Evolutionary conservation across 2,113 vertebrate species (phyloP).

Genomic region (Elaphurus davidianus): DNA sequence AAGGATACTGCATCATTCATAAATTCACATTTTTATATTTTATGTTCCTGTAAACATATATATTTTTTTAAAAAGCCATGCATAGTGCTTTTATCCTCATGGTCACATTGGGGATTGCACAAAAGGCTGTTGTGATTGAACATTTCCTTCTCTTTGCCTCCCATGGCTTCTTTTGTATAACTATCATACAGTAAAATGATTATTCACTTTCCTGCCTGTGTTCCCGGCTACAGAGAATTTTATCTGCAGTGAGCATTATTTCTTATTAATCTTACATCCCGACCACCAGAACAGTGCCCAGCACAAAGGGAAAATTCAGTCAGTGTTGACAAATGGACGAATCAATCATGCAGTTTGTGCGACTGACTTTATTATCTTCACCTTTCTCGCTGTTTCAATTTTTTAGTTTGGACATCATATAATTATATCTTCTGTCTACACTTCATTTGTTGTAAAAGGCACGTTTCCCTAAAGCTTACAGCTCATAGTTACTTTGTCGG

Average conservation of each 20-base stretch:
- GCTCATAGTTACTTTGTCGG: not conserved
- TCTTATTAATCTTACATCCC: not conserved
- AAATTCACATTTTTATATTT: not conserved
- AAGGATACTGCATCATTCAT: not conserved
- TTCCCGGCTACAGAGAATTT: not conserved
- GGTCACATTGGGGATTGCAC: not conserved
- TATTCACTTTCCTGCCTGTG: not conserved
- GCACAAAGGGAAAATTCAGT: not conserved
- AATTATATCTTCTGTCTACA: not conserved
- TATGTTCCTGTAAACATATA: not conserved
- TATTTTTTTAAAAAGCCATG: too few species aligned
- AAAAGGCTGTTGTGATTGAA: not conserved
- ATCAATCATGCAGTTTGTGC: not conserved
- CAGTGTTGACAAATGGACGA: constrained; percentile 9
- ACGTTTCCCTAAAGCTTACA: not conserved
- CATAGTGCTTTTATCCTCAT: not conserved
- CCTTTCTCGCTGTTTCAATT: not conserved
- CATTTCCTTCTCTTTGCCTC: not conserved
- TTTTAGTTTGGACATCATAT: not conserved
- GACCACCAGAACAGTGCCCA: not conserved
- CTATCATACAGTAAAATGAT: not conserved
- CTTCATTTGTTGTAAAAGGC: not conserved
- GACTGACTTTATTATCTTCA: not conserved
- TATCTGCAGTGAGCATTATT: not conserved
- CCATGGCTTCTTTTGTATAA: not conserved